Evolutionary conservation across 1,140 invertebrate genomes (phyloP), one percentile per base, ranked within the genome.

Genomic region (Acromyrmex charruanus): DNA sequence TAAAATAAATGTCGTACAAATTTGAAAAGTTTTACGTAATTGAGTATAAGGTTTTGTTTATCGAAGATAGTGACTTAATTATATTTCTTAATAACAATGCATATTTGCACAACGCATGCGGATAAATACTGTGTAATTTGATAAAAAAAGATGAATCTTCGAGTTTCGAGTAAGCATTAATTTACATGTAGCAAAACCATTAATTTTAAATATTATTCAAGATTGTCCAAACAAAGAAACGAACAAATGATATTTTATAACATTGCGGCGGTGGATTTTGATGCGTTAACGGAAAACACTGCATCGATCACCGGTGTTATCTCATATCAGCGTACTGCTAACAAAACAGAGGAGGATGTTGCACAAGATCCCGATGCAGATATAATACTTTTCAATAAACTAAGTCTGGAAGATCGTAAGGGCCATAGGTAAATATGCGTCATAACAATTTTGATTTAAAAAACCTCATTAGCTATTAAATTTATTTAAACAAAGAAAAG

Each of bases 331-430:
- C 58, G 74, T 1, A 65, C 55, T 7, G 21, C 39, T 7, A 68
- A 91, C 35, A 85, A 91, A 4, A 77, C 82, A 59, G 90, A 93
- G 71, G 89, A 90, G 51, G 87, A 91, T 77, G 39, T 65, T n/a
- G 85, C 87, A 51, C 77, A 74, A 44, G 53, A 66, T 44, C 7
- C 14, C 1, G 53, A 63, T 7, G 63, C 53, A 49, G 91, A 89
- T 5, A 49, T 58, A 10, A 86, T 93, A 79, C 59, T 91, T 28
- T 16, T 95, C 18, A 80, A 93, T 77, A 92, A 92, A 88, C 61
- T 95, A 18, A 2, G 69, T n/a, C 59, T 95, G 35, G 93, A 94
- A 74, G 93, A 95, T 81, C 89, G 93, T 58, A 93, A 88, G 80
- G 92, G 93, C 39, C 91, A 94, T 68, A 95, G 92, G 94, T 93